These are phyloP conservation scores for Drosophila anomelani DNA, from an alignment of 2,888 invertebrate species.

Conservation along the genomic window DNA sequence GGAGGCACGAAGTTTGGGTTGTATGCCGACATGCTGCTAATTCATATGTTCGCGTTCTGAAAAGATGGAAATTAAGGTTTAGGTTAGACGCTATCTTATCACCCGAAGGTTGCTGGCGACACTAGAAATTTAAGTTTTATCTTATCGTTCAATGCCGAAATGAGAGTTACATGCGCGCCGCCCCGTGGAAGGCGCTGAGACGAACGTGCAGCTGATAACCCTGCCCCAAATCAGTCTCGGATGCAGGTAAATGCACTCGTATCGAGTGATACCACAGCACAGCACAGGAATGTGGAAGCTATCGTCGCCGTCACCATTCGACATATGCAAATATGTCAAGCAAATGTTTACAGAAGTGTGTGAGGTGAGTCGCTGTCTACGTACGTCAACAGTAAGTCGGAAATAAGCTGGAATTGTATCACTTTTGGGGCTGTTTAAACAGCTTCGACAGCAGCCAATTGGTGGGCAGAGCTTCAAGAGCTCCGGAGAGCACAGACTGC, in stretches of 20 bases:
- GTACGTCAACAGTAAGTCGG: conserved; percentile 42
- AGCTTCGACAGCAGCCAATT: conserved; percentile 22
- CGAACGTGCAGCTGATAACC: conserved; percentile 33
- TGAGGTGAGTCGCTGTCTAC: conserved; percentile 26
- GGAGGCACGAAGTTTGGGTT: conserved; percentile 64
- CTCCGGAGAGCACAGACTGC: conserved; percentile 7
- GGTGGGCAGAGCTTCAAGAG: background rate
- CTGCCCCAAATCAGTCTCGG: background rate
- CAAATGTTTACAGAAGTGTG: conserved; percentile 21
- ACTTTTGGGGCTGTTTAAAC: conserved; percentile 34
- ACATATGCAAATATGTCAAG: conserved; percentile 12
- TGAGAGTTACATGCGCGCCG: conserved; percentile 15
- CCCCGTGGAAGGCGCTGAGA: conserved; percentile 5
- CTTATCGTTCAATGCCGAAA: conserved; percentile 40
- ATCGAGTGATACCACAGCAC: background rate
- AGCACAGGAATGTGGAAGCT: conserved; percentile 16
- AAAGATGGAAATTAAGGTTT: conserved; percentile 23
- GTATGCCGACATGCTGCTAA: conserved; percentile 68
- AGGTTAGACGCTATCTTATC: conserved; percentile 40
- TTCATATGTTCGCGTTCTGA: conserved; percentile 63
- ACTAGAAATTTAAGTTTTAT: conserved; percentile 19
- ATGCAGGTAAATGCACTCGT: background rate
- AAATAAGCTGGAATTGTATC: conserved; percentile 39
- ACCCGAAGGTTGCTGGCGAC: conserved; percentile 21
- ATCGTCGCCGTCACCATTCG: background rate